Base-by-base conservation (phyloP, 1,140 invertebrate species). In the Hylaeus anthracinus region DNA sequence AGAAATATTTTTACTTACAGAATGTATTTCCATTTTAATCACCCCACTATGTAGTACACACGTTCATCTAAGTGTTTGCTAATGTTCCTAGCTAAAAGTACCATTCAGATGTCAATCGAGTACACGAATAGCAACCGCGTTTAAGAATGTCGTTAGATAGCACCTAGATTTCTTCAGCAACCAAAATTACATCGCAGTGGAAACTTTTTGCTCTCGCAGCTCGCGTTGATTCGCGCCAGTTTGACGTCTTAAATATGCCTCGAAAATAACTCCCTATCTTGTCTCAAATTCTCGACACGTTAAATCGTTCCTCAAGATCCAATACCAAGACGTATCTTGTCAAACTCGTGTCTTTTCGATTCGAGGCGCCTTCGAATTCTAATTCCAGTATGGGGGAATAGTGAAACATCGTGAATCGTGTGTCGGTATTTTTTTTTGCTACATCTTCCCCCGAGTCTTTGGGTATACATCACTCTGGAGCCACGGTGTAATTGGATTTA, bases 401-500 rank as follows among this genome's bases (percentile, higher is more conserved):
- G 39, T 1, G 37, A 41, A 14, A 4, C 39, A 5, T 5, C 10
- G 14, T 4, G 12, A 45, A n/a, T 70, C 81, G 58, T 10, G 6
- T 45, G 39, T 41, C 65, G 5, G 5, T 37, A 26, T 55, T 39
- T 48, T 15, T 64, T 14, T 41, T 43, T 26, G 26, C 53, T 10
- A n/a, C 26, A 5, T 73, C 45, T n/a, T 5, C 37, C 8, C 51
- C 5, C 45, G 56, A 51, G 66, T 72, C 48, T 41, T 64, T 15
- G 53, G 72, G 66, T 60, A 69, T 67, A 79, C 79, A 67, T 67
- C 76, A 79, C 51, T 58, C 81, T 61, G 15, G 48, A 72, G 56
- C 63, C 64, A 77, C 53, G 63, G 51, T 58, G 70, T 84, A 84
- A 85, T 84, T 85, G 82, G 82, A 84, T 86, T 81, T 75, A 67